These are phyloP conservation scores for Lycodopsis pacificus DNA, from an alignment of 2,797 vertebrate species.

Conservation along the genomic window DNA sequence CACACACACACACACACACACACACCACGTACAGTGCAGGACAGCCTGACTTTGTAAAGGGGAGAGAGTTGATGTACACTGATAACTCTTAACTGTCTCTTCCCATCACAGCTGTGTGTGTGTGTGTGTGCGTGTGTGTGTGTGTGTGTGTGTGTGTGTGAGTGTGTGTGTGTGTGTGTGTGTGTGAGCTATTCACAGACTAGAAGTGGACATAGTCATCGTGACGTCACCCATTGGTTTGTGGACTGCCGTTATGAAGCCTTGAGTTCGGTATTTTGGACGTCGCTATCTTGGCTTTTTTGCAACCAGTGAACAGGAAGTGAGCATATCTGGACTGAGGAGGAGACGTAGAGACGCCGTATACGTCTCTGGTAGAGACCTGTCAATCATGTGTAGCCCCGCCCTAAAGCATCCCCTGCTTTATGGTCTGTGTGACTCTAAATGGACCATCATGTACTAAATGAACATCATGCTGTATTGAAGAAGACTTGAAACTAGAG, in stretches of 20 bases:
- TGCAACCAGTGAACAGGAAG: too few species aligned
- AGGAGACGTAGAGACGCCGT: too few species aligned
- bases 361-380: neutral
- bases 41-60: slow-evolving; percentile 52
- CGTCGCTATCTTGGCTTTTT: too few species aligned
- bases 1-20: slow-evolving; percentile 29
- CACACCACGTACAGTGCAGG: slow-evolving; percentile 39
- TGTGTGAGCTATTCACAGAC: neutral
- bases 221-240: neutral
- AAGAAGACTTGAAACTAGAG: too few species aligned
- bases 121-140: slow-evolving; percentile 14
- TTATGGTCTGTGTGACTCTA: too few species aligned
- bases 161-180: slow-evolving; percentile 14
- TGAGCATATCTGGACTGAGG: too few species aligned
- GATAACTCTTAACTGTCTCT: slow-evolving; percentile 28
- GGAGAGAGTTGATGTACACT: slow-evolving; percentile 43
- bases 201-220: neutral
- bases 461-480: too few species aligned
- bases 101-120: neutral
- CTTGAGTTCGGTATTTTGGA: too few species aligned
- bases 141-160: slow-evolving; percentile 8
- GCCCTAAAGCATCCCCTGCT: neutral
- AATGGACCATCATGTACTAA: too few species aligned
- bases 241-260: neutral
- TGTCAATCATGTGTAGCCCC: neutral